Evolutionary conservation across 1,140 invertebrate genomes (phyloP).

Genomic region (Akabosia matsudoensis): DNA sequence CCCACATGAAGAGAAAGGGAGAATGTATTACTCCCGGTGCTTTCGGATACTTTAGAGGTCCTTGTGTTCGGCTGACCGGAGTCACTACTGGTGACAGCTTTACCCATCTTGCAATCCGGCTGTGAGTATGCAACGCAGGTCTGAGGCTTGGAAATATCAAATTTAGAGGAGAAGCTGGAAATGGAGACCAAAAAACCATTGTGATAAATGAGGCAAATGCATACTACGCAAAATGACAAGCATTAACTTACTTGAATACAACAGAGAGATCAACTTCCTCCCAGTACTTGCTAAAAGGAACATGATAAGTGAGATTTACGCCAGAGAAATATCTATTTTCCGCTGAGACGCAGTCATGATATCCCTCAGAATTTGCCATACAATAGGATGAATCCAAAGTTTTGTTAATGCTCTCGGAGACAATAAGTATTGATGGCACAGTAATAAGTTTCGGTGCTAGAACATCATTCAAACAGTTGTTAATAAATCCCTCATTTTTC

Average conservation of each 20-base stretch:
- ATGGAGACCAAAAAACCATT: slow-evolving; percentile 15
- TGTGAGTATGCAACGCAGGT: slow-evolving; percentile 33
- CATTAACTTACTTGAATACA: slow-evolving; percentile 40
- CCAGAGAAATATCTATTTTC: slow-evolving; percentile 42
- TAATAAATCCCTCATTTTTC: background rate
- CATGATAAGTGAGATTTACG: slow-evolving; percentile 40
- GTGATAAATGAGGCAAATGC: background rate
- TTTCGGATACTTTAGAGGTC: no score
- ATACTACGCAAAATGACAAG: background rate
- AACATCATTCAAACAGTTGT: background rate
- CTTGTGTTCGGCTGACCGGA: background rate
- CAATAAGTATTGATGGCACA: slow-evolving; percentile 42
- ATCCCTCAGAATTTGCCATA: slow-evolving; percentile 39
- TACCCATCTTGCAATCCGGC: slow-evolving; percentile 28
- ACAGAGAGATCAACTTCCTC: slow-evolving; percentile 35
- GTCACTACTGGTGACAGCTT: background rate
- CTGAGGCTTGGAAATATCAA: slow-evolving; percentile 38
- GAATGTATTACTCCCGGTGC: slow-evolving; percentile 35
- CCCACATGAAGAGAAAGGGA: slow-evolving; percentile 35
- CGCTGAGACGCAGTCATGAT: slow-evolving; percentile 43
- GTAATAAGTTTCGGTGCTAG: slow-evolving; percentile 37
- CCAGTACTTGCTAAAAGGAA: slow-evolving; percentile 45
- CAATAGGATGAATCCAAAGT: slow-evolving; percentile 40
- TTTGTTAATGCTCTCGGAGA: slow-evolving; percentile 41
- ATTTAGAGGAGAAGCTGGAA: slow-evolving; percentile 40